Conservation (phyloP, 2,888 invertebrate species). For the Andrena bicolor region DNA sequence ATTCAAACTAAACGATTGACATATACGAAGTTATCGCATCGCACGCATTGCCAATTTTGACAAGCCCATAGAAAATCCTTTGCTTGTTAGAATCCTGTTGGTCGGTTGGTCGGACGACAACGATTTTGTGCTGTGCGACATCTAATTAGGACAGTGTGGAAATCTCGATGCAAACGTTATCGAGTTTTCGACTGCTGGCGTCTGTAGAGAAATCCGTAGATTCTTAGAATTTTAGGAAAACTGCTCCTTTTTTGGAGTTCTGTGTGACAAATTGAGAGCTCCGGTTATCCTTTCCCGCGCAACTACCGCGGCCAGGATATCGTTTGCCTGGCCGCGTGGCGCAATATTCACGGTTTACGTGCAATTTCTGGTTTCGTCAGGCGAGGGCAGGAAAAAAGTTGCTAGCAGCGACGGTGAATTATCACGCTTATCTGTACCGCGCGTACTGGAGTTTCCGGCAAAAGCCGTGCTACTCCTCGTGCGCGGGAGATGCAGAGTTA, state of each 20-base stretch:
- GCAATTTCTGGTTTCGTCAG: slow-evolving; percentile 62
- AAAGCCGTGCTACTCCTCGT: slow-evolving; percentile 43
- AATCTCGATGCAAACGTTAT: no score
- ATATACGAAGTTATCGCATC: no score
- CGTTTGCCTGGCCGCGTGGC: slow-evolving; percentile 27
- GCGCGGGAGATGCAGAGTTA: slow-evolving; percentile 54
- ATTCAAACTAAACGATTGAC: no score
- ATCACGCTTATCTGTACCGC: slow-evolving; percentile 58
- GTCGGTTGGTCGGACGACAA: no score
- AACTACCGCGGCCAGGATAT: slow-evolving; percentile 16
- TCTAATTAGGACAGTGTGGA: no score
- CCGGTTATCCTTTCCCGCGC: background rate
- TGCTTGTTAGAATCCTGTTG: no score
- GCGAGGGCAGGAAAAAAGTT: slow-evolving; percentile 26
- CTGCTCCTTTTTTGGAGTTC: no score
- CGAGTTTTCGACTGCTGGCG: background rate
- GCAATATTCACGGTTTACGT: slow-evolving; percentile 59
- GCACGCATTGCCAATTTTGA: no score
- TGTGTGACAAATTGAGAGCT: background rate
- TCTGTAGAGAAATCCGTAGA: background rate
- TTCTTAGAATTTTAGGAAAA: no score
- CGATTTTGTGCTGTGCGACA: no score
- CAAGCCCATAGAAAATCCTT: no score
- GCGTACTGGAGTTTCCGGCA: slow-evolving; percentile 54
- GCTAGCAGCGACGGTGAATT: slow-evolving; percentile 56